phyloP scores from a whole-genome alignment of 64 coral and sea anemone species.

The Stichodactyla mertensii region DNA sequence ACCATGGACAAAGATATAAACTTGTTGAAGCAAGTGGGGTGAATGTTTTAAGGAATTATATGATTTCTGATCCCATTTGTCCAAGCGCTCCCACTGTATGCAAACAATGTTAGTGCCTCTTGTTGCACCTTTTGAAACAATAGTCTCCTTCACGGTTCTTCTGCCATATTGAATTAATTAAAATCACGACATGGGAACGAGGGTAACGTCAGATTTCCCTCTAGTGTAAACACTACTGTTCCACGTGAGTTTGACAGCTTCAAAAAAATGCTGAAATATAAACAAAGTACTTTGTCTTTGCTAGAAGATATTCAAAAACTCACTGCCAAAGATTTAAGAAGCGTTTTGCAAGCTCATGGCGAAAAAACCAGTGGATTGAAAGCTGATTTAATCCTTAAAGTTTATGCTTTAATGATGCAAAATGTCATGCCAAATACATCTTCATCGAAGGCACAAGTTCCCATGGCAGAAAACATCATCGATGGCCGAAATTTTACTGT shows the following conservation, averaged over 20 bases:
- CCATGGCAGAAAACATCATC: background rate
- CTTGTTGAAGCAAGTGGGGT: conserved; percentile 12
- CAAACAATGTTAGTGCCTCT: background rate
- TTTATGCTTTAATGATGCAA: conserved; percentile 30
- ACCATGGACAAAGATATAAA: conserved; percentile 17
- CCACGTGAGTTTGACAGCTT: conserved; percentile 25
- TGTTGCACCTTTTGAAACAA: background rate
- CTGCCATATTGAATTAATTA: background rate
- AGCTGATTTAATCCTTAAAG: conserved; percentile 38
- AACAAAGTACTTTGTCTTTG: background rate
- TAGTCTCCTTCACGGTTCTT: background rate
- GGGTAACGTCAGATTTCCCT: background rate
- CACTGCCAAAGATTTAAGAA: conserved; percentile 3
- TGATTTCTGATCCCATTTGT: background rate
- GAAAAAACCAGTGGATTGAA: conserved; percentile 37
- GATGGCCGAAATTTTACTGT: conserved; percentile 9
- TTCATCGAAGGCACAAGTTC: conserved; percentile 13
- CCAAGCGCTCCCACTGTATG: conserved; percentile 4
- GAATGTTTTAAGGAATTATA: background rate
- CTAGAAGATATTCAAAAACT: conserved; percentile 25
- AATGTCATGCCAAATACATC: conserved; percentile 15
- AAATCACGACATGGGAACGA: background rate
- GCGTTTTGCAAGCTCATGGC: conserved; percentile 9
- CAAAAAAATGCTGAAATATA: conserved; percentile 3
- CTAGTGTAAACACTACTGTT: conserved; percentile 3